These are phyloP conservation scores for Drosophila rhopaloa DNA, from an alignment of 1,140 invertebrate genomes.

Conservation along the genomic window DNA sequence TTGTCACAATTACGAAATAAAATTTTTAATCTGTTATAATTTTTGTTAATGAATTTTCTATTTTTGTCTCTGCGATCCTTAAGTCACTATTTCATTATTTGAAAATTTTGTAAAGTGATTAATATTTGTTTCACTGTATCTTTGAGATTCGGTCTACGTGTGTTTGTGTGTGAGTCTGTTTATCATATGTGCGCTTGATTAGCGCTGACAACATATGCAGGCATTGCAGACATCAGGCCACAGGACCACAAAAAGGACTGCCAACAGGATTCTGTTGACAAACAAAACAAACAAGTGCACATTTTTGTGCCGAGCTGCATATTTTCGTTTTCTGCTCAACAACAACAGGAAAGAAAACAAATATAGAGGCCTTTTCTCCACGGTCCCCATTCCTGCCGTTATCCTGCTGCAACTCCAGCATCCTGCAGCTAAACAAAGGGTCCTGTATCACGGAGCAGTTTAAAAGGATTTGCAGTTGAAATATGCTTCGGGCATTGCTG, in stretches of 20 bases:
- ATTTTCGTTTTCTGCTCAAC: conserved; percentile 29
- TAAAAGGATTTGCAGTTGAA: conserved; percentile 62
- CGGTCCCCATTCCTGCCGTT: not conserved
- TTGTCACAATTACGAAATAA: too few relatives aligned
- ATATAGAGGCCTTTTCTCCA: conserved; percentile 48
- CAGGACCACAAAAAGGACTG: conserved; percentile 68
- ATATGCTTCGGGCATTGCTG: conserved; percentile 50
- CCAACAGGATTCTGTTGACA: conserved; percentile 69
- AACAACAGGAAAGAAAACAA: conserved; percentile 45
- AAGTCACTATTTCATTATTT: too few relatives aligned
- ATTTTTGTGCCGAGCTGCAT: conserved; percentile 59
- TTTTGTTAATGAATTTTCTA: too few relatives aligned
- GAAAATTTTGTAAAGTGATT: too few relatives aligned
- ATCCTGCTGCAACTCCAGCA: conserved; percentile 35
- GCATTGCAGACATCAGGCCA: conserved; percentile 47
- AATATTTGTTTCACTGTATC: not conserved
- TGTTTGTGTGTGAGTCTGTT: conserved; percentile 51
- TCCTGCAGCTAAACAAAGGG: conserved; percentile 43
- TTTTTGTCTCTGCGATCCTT: too few relatives aligned
- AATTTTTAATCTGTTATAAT: too few relatives aligned
- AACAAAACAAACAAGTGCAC: conserved; percentile 77
- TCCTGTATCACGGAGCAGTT: conserved; percentile 45
- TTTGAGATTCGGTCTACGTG: conserved; percentile 7
- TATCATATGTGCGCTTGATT: conserved; percentile 81
- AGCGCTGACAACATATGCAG: conserved; percentile 80